These are phyloP conservation scores for Parnassius glacialis DNA, from an alignment of 2,888 invertebrate genomes.

Conservation along the genomic window DNA sequence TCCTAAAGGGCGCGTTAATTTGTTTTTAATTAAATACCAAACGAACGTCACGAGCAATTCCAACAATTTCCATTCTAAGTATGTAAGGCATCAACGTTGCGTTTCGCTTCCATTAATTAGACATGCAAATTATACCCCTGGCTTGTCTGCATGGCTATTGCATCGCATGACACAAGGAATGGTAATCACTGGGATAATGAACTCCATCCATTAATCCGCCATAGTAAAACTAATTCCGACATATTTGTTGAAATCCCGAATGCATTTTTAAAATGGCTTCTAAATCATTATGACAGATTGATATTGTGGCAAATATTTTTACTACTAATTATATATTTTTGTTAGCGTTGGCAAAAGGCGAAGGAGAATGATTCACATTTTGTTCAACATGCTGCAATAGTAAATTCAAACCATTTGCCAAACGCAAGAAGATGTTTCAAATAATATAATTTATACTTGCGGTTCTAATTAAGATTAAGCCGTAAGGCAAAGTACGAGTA, in stretches of 20 bases:
- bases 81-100: slow-evolving; percentile 5
- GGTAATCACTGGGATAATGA: slow-evolving; percentile 18
- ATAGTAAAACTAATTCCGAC: too few relatives aligned
- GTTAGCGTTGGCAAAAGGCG: too few relatives aligned
- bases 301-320: too few relatives aligned
- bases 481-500: too few relatives aligned
- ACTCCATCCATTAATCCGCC: slow-evolving; percentile 19
- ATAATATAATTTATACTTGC: too few relatives aligned
- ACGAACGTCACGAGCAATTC: slow-evolving; percentile 17
- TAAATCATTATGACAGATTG: not conserved
- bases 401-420: too few relatives aligned
- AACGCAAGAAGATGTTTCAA: too few relatives aligned
- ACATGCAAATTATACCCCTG: slow-evolving; percentile 22
- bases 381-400: too few relatives aligned
- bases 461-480: too few relatives aligned
- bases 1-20: slow-evolving; percentile 1
- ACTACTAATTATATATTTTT: too few relatives aligned
- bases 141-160: slow-evolving; percentile 9
- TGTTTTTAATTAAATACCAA: slow-evolving; percentile 17
- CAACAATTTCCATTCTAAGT: slow-evolving; percentile 13
- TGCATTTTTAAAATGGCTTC: slow-evolving; percentile 20
- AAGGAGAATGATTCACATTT: too few relatives aligned
- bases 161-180: slow-evolving; percentile 14
- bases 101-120: slow-evolving; percentile 21
- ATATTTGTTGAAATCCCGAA: slow-evolving; percentile 7